Evolutionary conservation across 2,797 vertebrate species (phyloP).

Genomic region (Emys orbicularis): DNA sequence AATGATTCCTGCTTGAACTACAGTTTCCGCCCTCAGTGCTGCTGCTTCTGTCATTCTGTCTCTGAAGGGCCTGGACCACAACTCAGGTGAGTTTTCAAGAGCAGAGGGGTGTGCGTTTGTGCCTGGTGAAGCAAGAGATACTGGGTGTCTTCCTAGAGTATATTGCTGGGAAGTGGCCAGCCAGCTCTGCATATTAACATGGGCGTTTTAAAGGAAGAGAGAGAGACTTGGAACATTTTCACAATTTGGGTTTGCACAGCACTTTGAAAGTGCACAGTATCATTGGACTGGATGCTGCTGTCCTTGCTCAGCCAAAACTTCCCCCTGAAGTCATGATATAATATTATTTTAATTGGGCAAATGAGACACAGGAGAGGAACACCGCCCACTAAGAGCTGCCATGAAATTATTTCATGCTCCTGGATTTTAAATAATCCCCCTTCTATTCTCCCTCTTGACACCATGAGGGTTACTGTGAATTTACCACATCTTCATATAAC

Average conservation of each 20-base stretch:
- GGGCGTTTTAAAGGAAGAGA: not conserved
- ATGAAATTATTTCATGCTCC: conserved; percentile 56
- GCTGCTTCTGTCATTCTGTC: not conserved
- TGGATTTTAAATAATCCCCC: conserved; percentile 53
- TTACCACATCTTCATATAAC: not conserved
- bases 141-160: not conserved
- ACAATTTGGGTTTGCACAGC: not conserved
- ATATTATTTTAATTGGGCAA: conserved; percentile 58
- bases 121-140: not conserved
- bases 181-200: not conserved
- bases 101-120: not conserved
- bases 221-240: not conserved
- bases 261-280: conserved; percentile 38
- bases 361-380: conserved; percentile 40
- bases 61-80: not conserved
- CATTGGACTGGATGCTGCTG: conserved; percentile 61
- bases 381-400: conserved; percentile 59
- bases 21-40: not conserved
- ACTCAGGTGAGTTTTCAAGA: not conserved
- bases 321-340: conserved; percentile 69
- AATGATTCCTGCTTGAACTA: not conserved
- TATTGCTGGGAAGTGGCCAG: not conserved
- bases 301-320: conserved; percentile 41
- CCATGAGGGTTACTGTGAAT: not conserved
- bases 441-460: conserved; percentile 31